phyloP scores from a whole-genome alignment of 1,140 invertebrate genomes.

The Elymnias hypermnestra region DNA sequence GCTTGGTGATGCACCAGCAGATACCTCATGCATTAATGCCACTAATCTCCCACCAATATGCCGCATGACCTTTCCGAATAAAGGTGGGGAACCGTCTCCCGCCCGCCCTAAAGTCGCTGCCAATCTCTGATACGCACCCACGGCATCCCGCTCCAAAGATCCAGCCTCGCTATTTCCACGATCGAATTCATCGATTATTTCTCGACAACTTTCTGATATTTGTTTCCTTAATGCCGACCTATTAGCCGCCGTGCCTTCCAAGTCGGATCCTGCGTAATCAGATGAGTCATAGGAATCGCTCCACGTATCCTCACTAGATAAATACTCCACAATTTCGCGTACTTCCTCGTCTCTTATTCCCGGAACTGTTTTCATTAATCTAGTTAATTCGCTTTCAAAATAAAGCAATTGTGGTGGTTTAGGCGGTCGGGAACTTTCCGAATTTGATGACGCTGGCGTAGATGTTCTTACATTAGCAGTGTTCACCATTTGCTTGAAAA shows the following conservation, averaged over 20 bases:
- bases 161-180: constrained; percentile 80
- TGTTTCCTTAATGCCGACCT: constrained; percentile 87
- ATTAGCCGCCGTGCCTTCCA: constrained; percentile 83
- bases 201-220: constrained; percentile 90
- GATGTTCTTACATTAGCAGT: constrained; percentile 79
- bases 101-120: constrained; percentile 87
- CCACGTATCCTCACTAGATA: constrained; percentile 94
- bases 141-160: constrained; percentile 83
- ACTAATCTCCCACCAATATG: constrained; percentile 93
- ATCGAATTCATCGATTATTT: constrained; percentile 91
- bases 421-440: constrained; percentile 77
- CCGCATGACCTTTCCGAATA: constrained; percentile 95
- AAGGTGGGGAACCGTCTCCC: constrained; percentile 86
- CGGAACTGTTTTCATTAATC: constrained; percentile 94
- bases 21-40: constrained; percentile 94
- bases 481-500: constrained; percentile 91
- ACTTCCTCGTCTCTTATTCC: constrained; percentile 93
- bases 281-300: constrained; percentile 94
- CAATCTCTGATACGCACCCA: constrained; percentile 89
- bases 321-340: constrained; percentile 92
- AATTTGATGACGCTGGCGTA: constrained; percentile 75
- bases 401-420: constrained; percentile 91
- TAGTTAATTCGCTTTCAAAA: constrained; percentile 91
- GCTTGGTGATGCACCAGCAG: constrained; percentile 86
- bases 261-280: constrained; percentile 92